These are phyloP conservation scores for Eupelmus urozonus DNA, from an alignment of 2,888 invertebrate genomes.

Conservation along the genomic window DNA sequence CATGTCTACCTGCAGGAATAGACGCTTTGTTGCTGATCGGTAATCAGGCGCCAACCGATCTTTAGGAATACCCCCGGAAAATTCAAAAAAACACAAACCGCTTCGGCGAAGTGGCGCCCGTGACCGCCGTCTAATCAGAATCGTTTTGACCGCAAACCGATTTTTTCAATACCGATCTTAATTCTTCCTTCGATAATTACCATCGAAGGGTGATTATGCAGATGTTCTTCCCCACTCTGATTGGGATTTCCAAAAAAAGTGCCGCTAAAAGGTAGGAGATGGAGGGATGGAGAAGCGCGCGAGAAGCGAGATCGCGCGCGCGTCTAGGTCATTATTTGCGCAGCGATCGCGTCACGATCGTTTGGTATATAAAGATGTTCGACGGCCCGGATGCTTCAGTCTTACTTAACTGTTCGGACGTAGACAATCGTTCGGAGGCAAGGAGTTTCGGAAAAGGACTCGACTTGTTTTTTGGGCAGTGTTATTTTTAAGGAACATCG, in stretches of 20 bases:
- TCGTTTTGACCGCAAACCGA: too few species aligned
- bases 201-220: too few species aligned
- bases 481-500: conserved; percentile 9
- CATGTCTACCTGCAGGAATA: too few species aligned
- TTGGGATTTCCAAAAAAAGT: too few species aligned
- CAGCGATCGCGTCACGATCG: conserved; percentile 64
- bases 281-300: conserved; percentile 12
- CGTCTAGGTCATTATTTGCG: conserved; percentile 67
- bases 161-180: too few species aligned
- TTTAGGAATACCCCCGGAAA: conserved; percentile 10
- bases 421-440: conserved; percentile 2
- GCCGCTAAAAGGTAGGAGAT: not conserved
- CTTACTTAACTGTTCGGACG: conserved; percentile 67
- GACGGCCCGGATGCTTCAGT: conserved; percentile 69
- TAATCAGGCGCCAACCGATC: conserved; percentile 3
- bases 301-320: not conserved
- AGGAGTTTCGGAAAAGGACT: conserved; percentile 1
- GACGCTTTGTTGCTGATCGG: too few species aligned
- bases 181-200: too few species aligned
- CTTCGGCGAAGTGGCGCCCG: conserved; percentile 24
- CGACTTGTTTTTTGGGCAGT: conserved; percentile 16
- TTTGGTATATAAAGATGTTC: conserved; percentile 74
- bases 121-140: too few species aligned
- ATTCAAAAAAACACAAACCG: not conserved
- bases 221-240: too few species aligned